phyloP scores from a whole-genome alignment of 2,888 invertebrate genomes.

The Aleiodes alternator region DNA sequence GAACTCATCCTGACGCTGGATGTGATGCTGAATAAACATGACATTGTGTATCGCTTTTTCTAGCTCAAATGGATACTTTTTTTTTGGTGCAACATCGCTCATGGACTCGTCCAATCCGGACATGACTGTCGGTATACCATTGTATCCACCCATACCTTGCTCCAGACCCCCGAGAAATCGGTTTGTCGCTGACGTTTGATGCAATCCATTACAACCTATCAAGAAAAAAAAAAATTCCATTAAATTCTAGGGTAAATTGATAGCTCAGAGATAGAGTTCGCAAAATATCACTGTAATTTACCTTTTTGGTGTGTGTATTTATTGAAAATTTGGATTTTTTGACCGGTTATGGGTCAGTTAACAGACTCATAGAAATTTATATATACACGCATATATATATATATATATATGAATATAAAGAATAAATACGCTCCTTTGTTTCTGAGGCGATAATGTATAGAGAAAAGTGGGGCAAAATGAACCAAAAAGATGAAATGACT shows the following conservation, averaged over 20 bases:
- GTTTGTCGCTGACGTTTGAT: constrained; percentile 85
- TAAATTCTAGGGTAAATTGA: background rate
- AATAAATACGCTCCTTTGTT: no score
- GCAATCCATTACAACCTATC: constrained; percentile 86
- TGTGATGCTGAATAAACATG: constrained; percentile 96
- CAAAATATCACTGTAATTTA: no score
- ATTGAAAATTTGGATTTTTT: no score
- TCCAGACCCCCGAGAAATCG: constrained; percentile 86
- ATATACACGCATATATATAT: no score
- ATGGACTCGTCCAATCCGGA: constrained; percentile 89
- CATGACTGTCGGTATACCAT: constrained; percentile 89
- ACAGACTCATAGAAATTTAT: no score
- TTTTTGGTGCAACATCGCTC: constrained; percentile 86
- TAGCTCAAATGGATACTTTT: constrained; percentile 93
- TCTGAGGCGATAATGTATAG: no score
- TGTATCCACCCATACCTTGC: constrained; percentile 82
- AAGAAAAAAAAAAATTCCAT: constrained; percentile 3
- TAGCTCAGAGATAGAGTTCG: no score
- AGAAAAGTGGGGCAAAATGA: background rate
- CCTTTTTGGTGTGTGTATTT: no score
- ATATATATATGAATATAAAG: no score
- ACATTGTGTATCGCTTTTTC: constrained; percentile 96
- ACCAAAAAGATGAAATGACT: no score
- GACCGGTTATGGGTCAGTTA: no score
- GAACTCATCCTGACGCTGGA: constrained; percentile 95